Conservation (phyloP, 2,113 vertebrate species). For the Macrotus californicus region DNA sequence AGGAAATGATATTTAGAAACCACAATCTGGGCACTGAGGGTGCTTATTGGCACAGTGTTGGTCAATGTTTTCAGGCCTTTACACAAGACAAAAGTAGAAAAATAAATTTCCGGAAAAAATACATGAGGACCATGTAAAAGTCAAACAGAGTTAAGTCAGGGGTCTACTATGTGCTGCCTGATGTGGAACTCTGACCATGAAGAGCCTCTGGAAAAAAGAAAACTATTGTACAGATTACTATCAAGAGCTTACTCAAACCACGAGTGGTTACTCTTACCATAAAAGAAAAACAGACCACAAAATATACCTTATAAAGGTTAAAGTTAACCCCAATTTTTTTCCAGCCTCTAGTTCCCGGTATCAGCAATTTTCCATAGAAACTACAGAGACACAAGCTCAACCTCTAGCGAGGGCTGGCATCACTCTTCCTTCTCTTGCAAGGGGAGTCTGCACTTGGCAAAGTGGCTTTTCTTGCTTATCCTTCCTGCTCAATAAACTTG, state of each 20-base stretch:
- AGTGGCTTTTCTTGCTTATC: background rate
- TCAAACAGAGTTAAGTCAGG: background rate
- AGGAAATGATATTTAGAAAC: background rate
- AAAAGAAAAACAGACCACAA: background rate
- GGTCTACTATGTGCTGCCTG: background rate
- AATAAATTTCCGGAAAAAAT: background rate
- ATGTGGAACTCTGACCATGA: background rate
- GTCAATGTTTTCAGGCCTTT: background rate
- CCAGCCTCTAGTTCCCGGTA: background rate
- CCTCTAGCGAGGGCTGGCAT: background rate
- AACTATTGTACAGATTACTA: background rate
- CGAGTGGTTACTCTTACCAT: background rate
- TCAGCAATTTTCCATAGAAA: background rate
- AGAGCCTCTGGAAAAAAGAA: background rate
- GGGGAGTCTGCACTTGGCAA: background rate
- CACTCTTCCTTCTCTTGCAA: background rate
- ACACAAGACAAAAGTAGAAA: background rate
- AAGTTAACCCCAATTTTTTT: background rate
- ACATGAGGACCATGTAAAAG: background rate
- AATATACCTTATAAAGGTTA: background rate
- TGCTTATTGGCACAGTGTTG: background rate
- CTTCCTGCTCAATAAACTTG: background rate
- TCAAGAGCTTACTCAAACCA: background rate
- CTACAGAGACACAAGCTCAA: background rate
- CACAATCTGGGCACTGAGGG: background rate